Conservation (phyloP, 2,797 vertebrate genomes). For the Chelon auratus region DNA sequence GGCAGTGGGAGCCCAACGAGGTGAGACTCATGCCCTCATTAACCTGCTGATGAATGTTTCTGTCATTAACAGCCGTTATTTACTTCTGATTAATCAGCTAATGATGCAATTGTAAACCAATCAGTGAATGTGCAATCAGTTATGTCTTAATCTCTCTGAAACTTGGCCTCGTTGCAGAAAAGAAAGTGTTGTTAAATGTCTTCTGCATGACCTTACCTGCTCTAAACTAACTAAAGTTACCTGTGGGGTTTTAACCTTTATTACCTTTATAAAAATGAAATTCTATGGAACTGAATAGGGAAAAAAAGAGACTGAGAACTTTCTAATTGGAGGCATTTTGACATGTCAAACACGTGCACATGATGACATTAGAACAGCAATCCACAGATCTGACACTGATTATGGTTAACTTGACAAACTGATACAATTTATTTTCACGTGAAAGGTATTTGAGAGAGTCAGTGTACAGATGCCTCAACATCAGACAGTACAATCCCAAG, state of each 20-base stretch:
- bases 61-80: not conserved
- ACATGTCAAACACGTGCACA: not conserved
- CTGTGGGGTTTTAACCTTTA: too few relatives aligned
- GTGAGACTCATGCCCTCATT: conserved; percentile 75
- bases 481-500: too few relatives aligned
- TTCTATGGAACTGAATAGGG: too few relatives aligned
- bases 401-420: too few relatives aligned
- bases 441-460: too few relatives aligned
- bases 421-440: too few relatives aligned
- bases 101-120: not conserved
- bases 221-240: not conserved
- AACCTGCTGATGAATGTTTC: conserved; percentile 3
- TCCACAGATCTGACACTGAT: not conserved
- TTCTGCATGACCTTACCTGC: not conserved
- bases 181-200: not conserved
- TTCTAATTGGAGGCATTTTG: too few relatives aligned
- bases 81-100: not conserved
- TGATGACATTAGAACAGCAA: not conserved
- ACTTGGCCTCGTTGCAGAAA: not conserved
- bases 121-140: not conserved
- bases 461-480: too few relatives aligned
- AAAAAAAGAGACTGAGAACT: too few relatives aligned
- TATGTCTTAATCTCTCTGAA: not conserved
- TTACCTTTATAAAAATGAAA: too few relatives aligned
- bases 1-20: conserved; percentile 97